Percentiles rank a stretch among this genome's conserved stretches.
phyloP scores from a whole-genome alignment of 35 echinoderm and acorn worm genomes.

The Antedon bifida region DNA sequence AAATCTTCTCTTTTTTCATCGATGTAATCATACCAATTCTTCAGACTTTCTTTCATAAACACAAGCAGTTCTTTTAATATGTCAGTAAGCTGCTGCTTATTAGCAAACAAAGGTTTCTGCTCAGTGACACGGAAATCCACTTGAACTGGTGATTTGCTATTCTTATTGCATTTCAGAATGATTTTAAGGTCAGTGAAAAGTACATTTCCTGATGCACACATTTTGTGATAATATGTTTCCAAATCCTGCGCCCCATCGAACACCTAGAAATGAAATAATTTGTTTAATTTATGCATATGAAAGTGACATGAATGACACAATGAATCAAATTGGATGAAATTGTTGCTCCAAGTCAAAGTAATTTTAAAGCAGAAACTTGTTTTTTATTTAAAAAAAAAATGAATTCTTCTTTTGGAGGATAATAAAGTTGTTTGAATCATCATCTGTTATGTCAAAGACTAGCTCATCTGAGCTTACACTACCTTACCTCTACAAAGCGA shows the following conservation, averaged over 20 bases:
- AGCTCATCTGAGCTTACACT: too few relatives aligned
- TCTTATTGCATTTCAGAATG: neutral
- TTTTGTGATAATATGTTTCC: conserved; percentile 2
- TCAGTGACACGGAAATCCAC: conserved; percentile 15
- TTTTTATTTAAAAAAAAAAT: too few relatives aligned
- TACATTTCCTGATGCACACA: conserved; percentile 16
- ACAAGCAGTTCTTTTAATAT: neutral
- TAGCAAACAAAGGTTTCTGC: neutral
- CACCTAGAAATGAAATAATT: neutral
- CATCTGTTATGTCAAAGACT: too few relatives aligned
- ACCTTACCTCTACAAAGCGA: too few relatives aligned
- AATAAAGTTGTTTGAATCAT: too few relatives aligned
- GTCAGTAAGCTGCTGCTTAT: neutral
- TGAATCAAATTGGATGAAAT: too few relatives aligned
- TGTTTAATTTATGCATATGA: too few relatives aligned
- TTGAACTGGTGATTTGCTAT: conserved; percentile 1
- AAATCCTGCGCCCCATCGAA: conserved; percentile 1
- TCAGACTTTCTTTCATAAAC: conserved; percentile 5
- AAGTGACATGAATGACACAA: too few relatives aligned
- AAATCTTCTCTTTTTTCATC: conserved; percentile 9
- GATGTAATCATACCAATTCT: conserved; percentile 19
- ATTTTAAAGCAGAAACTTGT: too few relatives aligned
- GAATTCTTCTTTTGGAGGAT: too few relatives aligned
- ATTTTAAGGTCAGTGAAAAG: conserved; percentile 9
- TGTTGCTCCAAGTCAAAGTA: too few relatives aligned